Evolutionary conservation across 1,140 invertebrate species (phyloP).

Genomic region (Plectrocnemia conspersa): DNA sequence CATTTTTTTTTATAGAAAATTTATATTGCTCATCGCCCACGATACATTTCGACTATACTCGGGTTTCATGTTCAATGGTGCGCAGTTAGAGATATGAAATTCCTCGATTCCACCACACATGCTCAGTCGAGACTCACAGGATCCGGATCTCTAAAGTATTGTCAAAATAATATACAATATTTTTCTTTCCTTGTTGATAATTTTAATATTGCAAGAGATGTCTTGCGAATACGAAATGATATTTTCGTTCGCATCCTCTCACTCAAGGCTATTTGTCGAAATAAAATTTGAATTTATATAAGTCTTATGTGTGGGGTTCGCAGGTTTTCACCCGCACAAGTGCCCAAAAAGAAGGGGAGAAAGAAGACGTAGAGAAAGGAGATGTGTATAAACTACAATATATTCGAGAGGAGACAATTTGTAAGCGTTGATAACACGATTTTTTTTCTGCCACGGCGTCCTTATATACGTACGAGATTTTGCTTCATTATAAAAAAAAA

Average conservation of each 20-base stretch:
- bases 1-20: no score
- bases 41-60: no score
- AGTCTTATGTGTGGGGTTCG: slow-evolving; percentile 4
- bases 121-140: no score
- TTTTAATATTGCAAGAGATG: no score
- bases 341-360: not conserved
- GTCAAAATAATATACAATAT: no score
- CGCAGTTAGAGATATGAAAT: no score
- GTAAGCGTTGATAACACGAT: not conserved
- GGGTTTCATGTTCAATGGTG: no score
- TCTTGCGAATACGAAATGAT: no score
- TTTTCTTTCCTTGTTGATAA: no score
- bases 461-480: not conserved
- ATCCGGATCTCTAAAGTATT: no score
- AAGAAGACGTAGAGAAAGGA: not conserved
- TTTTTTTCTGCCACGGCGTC: not conserved
- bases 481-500: slow-evolving; percentile 1
- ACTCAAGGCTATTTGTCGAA: slow-evolving; percentile 28
- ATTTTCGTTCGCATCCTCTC: slow-evolving; percentile 2
- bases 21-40: no score
- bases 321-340: slow-evolving; percentile 5
- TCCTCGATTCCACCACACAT: no score
- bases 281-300: slow-evolving; percentile 33
- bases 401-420: slow-evolving; percentile 8
- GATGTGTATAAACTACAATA: not conserved